Conservation (phyloP, 2,113 vertebrate genomes). For the Myrmophylax atrothorax region DNA sequence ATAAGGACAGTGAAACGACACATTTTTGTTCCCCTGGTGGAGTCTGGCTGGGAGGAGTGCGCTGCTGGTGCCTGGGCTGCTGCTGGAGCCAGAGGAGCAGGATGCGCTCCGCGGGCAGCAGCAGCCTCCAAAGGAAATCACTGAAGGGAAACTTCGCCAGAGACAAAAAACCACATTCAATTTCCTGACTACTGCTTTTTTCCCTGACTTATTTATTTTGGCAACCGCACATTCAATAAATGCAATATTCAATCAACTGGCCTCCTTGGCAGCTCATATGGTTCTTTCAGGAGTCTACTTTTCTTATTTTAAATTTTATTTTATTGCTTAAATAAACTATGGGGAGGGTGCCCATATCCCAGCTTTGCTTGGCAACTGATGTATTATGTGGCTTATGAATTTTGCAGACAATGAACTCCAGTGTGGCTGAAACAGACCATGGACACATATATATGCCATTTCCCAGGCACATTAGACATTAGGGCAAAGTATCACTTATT, state of each 20-base stretch:
- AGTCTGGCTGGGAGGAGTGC: not conserved
- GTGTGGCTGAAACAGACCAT: not conserved
- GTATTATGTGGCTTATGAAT: conserved; percentile 10
- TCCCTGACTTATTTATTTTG: conserved; percentile 74
- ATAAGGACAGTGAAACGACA: conserved; percentile 47
- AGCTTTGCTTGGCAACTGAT: conserved; percentile 21
- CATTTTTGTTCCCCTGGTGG: conserved; percentile 31
- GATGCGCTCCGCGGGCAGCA: not conserved
- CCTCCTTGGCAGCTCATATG: not conserved
- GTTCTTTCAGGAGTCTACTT: not conserved
- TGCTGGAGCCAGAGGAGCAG: not conserved
- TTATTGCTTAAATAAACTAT: conserved; percentile 38
- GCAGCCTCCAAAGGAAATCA: conserved; percentile 80
- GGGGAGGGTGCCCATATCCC: not conserved
- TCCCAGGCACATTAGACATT: not conserved
- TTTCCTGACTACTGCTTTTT: conserved; percentile 72
- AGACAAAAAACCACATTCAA: conserved; percentile 73
- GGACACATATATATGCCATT: not conserved
- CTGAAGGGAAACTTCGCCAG: conserved; percentile 79
- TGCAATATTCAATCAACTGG: conserved; percentile 36
- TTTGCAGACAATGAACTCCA: conserved; percentile 53
- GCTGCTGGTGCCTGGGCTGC: not conserved
- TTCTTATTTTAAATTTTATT: not conserved
- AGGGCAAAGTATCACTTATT: not conserved
- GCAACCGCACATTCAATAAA: conserved; percentile 55